Conservation (phyloP, 2,797 vertebrate species). For the Natrix natrix region DNA sequence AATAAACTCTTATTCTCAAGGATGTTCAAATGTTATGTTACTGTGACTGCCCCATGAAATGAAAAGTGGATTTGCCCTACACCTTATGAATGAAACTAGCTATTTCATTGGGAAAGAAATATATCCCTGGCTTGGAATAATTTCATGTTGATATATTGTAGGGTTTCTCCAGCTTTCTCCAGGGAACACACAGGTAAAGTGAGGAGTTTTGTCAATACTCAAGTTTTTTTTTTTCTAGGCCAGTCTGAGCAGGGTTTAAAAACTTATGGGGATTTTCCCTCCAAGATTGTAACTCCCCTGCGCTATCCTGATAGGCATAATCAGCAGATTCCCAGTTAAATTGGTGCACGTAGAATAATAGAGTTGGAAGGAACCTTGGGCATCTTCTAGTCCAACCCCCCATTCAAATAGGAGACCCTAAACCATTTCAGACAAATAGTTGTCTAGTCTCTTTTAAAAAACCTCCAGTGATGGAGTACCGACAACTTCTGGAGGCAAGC, state of each 20-base stretch:
- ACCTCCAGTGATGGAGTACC: neutral
- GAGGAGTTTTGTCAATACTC: neutral
- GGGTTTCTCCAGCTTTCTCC: neutral
- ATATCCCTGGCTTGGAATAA: neutral
- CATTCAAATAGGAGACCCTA: neutral
- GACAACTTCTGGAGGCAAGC: neutral
- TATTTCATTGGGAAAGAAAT: neutral
- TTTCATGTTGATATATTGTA: neutral
- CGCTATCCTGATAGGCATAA: neutral
- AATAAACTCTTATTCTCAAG: neutral
- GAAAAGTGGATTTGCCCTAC: neutral
- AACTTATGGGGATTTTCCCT: neutral
- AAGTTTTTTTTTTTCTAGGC: neutral
- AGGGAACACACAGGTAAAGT: neutral
- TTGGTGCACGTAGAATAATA: neutral
- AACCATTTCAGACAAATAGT: neutral
- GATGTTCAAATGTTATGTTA: neutral
- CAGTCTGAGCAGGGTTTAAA: neutral
- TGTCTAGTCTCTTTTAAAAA: neutral
- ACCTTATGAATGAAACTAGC: neutral
- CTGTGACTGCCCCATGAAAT: neutral
- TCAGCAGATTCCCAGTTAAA: neutral
- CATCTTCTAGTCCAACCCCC: neutral
- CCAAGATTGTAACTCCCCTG: neutral
- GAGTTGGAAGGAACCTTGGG: neutral